Percentiles rank a stretch among this genome's conserved stretches.
Evolutionary conservation across 2,888 invertebrate species (phyloP).

Genomic region (Biston betularia): DNA sequence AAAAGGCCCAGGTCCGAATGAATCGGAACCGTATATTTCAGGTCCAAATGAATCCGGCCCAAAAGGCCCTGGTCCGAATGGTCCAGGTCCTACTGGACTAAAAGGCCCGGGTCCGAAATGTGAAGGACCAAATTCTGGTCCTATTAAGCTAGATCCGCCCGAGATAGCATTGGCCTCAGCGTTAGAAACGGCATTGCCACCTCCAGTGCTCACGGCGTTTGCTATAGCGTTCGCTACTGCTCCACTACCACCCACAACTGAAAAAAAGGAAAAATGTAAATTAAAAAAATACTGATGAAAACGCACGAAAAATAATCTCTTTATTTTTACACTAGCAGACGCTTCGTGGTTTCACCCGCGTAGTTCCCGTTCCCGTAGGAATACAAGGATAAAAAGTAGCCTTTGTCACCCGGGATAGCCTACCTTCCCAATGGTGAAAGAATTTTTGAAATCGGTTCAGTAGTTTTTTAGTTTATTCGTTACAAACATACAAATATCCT

Average conservation of each 20-base stretch:
- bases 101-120: neutral
- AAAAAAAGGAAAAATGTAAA: neutral
- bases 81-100: neutral
- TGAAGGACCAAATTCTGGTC: neutral
- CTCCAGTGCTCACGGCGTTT: slow-evolving; percentile 29
- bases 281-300: no score
- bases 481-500: no score
- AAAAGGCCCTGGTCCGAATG: neutral
- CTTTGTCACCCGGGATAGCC: no score
- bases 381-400: no score
- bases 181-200: slow-evolving; percentile 29
- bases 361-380: no score
- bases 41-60: neutral
- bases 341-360: no score
- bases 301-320: no score
- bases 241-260: slow-evolving; percentile 6
- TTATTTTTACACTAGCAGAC: no score
- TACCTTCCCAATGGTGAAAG: no score
- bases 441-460: no score
- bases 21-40: neutral
- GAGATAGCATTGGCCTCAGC: slow-evolving; percentile 23
- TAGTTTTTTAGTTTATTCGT: no score
- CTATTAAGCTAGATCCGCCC: slow-evolving; percentile 6
- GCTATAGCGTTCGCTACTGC: slow-evolving; percentile 21
- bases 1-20: neutral